phyloP scores from a whole-genome alignment of 2,797 vertebrate genomes.

The Poliocrania exsul region DNA sequence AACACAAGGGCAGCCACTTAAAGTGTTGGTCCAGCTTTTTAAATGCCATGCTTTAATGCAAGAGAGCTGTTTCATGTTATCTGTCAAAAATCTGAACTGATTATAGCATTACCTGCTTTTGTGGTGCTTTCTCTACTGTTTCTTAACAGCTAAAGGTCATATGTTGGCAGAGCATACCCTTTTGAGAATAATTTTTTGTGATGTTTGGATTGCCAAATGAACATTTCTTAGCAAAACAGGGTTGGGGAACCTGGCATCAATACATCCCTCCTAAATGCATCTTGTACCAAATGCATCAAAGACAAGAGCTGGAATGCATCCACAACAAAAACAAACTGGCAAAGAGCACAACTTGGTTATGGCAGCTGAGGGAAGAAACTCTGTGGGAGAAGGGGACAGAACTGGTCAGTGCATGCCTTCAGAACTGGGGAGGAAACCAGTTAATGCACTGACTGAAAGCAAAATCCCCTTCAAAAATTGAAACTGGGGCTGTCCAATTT shows the following conservation, averaged over 20 bases:
- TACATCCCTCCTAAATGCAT: background rate
- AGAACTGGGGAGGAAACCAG: background rate
- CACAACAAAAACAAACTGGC: background rate
- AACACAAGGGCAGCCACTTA: background rate
- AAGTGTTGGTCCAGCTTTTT: background rate
- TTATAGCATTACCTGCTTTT: background rate
- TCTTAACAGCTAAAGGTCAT: background rate
- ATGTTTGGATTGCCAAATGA: background rate
- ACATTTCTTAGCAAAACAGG: background rate
- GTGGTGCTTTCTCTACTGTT: background rate
- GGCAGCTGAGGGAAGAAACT: background rate
- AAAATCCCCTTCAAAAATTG: background rate
- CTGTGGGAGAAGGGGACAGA: background rate
- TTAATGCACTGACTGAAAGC: background rate
- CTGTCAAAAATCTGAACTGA: background rate
- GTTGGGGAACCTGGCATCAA: background rate
- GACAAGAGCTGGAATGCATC: background rate
- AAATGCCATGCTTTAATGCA: background rate
- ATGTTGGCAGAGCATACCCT: background rate
- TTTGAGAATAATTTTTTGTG: background rate
- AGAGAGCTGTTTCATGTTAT: background rate
- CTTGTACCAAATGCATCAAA: background rate
- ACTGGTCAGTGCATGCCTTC: background rate
- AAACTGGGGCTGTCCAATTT: background rate
- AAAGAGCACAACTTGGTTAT: background rate